These are phyloP conservation scores for Scophthalmus maximus DNA, from an alignment of 2,113 vertebrate genomes.

Conservation along the genomic window DNA sequence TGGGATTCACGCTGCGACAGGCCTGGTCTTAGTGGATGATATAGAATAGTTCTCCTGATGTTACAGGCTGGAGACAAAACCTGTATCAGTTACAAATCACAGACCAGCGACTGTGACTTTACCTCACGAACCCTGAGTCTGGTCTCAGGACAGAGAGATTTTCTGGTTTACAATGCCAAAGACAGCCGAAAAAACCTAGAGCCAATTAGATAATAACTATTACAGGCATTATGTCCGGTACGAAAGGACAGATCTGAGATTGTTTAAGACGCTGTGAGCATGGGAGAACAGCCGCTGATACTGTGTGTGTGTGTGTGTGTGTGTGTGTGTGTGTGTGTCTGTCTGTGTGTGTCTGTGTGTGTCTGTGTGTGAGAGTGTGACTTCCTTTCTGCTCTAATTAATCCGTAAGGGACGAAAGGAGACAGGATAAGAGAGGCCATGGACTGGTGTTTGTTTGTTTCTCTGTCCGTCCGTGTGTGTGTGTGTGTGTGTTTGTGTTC, in stretches of 20 bases:
- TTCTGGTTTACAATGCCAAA: conserved; percentile 30
- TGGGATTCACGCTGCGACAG: neutral
- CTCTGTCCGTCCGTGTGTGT: no score
- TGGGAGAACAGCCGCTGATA: conserved; percentile 22
- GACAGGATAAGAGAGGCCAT: conserved; percentile 49
- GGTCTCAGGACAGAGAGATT: conserved; percentile 38
- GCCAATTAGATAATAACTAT: conserved; percentile 61
- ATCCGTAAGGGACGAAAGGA: conserved; percentile 37
- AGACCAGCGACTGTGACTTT: neutral
- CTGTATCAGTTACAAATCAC: conserved; percentile 42
- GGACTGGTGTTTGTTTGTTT: no score
- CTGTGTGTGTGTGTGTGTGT: conserved; percentile 24
- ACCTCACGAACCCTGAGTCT: conserved; percentile 27
- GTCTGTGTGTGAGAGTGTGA: conserved; percentile 30
- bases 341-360: neutral
- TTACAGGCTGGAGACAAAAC: conserved; percentile 20
- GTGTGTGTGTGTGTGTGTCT: conserved; percentile 14
- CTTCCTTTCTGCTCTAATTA: conserved; percentile 60
- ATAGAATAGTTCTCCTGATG: conserved; percentile 2
- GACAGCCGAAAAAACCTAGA: conserved; percentile 20
- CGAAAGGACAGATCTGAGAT: conserved; percentile 43
- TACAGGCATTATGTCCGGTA: conserved; percentile 36
- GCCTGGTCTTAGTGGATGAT: neutral
- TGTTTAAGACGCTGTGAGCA: conserved; percentile 29
- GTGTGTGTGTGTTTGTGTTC: no score